A percentile compares a stretch with the other conserved stretches of the same genome.
Conservation (phyloP, 2,797 vertebrate genomes). For the Threskiornis aethiopicus region DNA sequence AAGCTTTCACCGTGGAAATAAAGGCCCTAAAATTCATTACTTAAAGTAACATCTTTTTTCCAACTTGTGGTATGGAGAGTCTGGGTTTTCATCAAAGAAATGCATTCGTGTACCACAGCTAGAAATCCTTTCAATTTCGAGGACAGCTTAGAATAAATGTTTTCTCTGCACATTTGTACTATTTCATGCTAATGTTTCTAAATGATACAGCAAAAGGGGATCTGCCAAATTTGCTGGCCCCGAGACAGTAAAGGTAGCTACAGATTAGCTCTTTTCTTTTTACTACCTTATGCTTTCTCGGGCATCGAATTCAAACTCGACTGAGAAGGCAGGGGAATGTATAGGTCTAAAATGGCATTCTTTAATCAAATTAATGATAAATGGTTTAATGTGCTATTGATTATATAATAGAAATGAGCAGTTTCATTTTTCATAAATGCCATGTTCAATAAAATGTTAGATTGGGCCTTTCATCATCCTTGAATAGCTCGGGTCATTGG, state of each 20-base stretch:
- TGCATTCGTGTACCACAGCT: background rate
- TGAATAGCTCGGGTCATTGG: conserved; percentile 57
- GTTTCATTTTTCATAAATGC: conserved; percentile 74
- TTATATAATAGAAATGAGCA: conserved; percentile 70
- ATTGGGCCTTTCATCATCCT: conserved; percentile 69
- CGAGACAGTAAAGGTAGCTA: background rate
- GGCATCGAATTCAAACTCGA: conserved; percentile 27
- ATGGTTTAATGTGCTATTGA: conserved; percentile 73
- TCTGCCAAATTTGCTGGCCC: background rate
- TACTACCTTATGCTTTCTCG: background rate
- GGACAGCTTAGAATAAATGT: background rate
- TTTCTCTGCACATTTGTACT: background rate
- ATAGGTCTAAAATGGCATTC: conserved; percentile 12
- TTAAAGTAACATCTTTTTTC: background rate
- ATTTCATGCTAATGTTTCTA: background rate
- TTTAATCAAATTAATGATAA: conserved; percentile 72
- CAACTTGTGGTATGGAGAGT: background rate
- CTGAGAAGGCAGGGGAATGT: conserved; percentile 1
- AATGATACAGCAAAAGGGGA: background rate
- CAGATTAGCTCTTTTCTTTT: background rate
- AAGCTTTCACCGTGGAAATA: background rate
- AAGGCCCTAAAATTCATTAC: background rate
- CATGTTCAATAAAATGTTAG: conserved; percentile 70
- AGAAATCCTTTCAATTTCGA: background rate
- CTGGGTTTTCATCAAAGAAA: background rate